phyloP scores from a whole-genome alignment of 2,113 vertebrate genomes.

The Zosterops hypoxanthus region DNA sequence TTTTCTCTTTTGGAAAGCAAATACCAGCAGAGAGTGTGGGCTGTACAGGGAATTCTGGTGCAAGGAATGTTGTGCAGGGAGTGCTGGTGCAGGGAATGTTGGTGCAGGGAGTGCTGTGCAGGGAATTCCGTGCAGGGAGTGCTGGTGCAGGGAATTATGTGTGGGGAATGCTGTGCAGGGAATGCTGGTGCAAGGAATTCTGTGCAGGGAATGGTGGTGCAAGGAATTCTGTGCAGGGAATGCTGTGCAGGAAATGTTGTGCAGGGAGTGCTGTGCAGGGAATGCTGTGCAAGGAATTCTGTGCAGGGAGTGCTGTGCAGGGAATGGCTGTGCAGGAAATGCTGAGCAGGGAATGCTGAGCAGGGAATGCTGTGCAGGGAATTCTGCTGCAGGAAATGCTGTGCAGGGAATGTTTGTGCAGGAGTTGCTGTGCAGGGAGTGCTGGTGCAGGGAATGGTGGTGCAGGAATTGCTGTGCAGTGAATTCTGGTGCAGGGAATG shows the following conservation, averaged over 20 bases:
- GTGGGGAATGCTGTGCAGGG: no score
- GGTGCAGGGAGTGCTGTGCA: background rate
- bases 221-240: no score
- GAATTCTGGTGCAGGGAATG: background rate
- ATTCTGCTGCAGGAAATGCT: no score
- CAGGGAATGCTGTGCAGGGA: no score
- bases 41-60: no score
- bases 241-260: background rate
- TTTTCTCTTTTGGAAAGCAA: slow-evolving; percentile 6
- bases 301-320: background rate
- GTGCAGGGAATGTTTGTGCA: background rate
- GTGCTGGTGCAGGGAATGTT: background rate
- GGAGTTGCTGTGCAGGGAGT: background rate
- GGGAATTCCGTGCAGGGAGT: no score
- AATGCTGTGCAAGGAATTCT: background rate
- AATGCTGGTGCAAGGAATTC: no score
- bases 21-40: background rate
- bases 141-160: background rate
- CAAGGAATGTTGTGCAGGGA: background rate
- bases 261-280: background rate
- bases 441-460: background rate
- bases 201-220: background rate
- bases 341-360: background rate
- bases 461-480: background rate
- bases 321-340: no score